Evolutionary conservation across 23 tunicate species (phyloP).

Genomic region (Trididemnum miniatum): DNA sequence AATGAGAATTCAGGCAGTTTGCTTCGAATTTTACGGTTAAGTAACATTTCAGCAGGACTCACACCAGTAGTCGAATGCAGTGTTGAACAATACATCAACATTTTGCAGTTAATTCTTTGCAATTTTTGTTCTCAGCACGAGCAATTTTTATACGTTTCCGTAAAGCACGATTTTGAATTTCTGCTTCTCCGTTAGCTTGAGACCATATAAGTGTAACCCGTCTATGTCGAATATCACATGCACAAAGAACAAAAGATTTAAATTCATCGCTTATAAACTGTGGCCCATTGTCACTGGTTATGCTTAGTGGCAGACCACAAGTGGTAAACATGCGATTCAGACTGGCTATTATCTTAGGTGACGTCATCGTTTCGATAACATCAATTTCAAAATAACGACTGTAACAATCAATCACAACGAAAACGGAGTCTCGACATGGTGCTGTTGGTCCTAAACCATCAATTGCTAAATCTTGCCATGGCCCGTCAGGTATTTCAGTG

Average conservation of each 20-base stretch:
- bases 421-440: neutral
- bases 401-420: conserved; percentile 28
- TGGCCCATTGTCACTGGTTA: conserved; percentile 29
- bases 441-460: conserved; percentile 12
- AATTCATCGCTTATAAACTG: conserved; percentile 30
- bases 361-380: neutral
- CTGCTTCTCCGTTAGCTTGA: conserved; percentile 45
- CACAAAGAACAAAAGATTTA: conserved; percentile 14
- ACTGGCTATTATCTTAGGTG: neutral
- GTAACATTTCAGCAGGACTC: conserved; percentile 24
- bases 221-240: conserved; percentile 22
- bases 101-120: conserved; percentile 13
- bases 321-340: conserved; percentile 17
- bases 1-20: conserved; percentile 4
- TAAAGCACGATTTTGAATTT: conserved; percentile 35
- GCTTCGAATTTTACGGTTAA: conserved; percentile 15
- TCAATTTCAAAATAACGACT: conserved; percentile 22
- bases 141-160: conserved; percentile 39
- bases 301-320: conserved; percentile 16
- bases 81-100: conserved; percentile 44
- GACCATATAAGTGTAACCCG: conserved; percentile 29
- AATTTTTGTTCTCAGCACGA: conserved; percentile 15
- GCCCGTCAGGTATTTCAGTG: conserved; percentile 16
- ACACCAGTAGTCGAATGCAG: conserved; percentile 47
- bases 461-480: conserved; percentile 21